Conservation (phyloP, 2,113 vertebrate genomes). For the Melozone crissalis region DNA sequence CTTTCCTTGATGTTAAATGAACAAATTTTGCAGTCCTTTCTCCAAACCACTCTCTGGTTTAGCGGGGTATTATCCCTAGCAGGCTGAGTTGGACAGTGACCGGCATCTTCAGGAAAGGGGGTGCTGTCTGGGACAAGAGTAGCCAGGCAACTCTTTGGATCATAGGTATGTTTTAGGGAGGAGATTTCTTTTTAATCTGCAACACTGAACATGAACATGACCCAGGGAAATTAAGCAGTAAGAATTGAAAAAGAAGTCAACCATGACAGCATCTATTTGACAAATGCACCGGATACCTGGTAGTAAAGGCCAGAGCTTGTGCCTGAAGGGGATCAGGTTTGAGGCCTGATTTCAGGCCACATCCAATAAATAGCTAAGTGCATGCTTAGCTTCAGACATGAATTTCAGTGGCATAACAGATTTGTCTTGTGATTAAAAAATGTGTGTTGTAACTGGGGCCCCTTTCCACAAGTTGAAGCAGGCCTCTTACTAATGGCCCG, state of each 20-base stretch:
- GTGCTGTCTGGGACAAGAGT: not conserved
- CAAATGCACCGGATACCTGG: not conserved
- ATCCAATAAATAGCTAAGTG: not conserved
- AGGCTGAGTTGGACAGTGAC: not conserved
- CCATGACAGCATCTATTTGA: not conserved
- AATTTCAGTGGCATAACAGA: not conserved
- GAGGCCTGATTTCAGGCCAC: not conserved
- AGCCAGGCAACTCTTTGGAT: not conserved
- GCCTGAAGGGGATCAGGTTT: not conserved
- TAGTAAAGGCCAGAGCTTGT: conserved; percentile 14
- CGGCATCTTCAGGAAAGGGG: not conserved
- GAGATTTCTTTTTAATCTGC: conserved; percentile 13
- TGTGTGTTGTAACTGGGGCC: not conserved
- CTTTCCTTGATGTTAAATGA: conserved; percentile 14
- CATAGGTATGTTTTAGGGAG: not conserved
- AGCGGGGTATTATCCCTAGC: not conserved
- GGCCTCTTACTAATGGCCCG: not conserved
- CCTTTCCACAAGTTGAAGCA: conserved; percentile 15
- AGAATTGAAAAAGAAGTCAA: not conserved
- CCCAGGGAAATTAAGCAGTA: not conserved
- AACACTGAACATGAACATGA: not conserved
- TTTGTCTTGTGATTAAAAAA: not conserved
- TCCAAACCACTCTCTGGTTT: not conserved
- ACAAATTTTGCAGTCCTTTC: conserved; percentile 21
- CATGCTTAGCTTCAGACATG: conserved; percentile 1